Percentiles rank a stretch among this genome's conserved stretches.
These are phyloP conservation scores for Panthera uncia DNA, from an alignment of 2,113 vertebrate genomes.

Conservation along the genomic window DNA sequence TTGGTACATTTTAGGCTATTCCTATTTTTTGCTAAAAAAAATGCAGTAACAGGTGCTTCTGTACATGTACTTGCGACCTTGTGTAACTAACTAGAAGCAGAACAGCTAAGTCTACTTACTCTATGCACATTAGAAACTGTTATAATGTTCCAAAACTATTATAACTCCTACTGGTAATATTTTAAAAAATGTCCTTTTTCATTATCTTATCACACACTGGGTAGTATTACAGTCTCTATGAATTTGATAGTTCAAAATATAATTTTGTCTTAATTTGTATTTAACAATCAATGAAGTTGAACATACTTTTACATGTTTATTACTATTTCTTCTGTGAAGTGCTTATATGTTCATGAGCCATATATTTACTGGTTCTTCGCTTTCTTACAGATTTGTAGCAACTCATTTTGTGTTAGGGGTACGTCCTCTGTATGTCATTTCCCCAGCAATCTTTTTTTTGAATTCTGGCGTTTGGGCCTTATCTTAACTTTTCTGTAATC, in stretches of 20 bases:
- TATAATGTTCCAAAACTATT: background rate
- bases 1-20: background rate
- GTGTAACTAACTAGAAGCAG: background rate
- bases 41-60: background rate
- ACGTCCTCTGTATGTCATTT: background rate
- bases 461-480: background rate
- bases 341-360: background rate
- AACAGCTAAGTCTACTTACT: background rate
- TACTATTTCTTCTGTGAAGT: background rate
- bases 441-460: background rate
- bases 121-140: background rate
- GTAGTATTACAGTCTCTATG: background rate
- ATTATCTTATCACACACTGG: background rate
- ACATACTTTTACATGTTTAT: background rate
- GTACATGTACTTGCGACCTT: background rate
- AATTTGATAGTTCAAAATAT: background rate
- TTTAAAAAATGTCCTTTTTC: background rate
- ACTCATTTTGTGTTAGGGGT: background rate
- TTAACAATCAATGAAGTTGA: background rate
- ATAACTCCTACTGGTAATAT: background rate
- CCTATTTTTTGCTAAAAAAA: slow-evolving; percentile 1
- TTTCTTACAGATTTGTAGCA: background rate
- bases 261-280: background rate
- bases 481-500: background rate
- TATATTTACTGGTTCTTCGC: background rate